Evolutionary conservation across 2,888 invertebrate species (phyloP), one percentile per base, ranked within the genome.

Genomic region (Chydorus sphaericus): DNA sequence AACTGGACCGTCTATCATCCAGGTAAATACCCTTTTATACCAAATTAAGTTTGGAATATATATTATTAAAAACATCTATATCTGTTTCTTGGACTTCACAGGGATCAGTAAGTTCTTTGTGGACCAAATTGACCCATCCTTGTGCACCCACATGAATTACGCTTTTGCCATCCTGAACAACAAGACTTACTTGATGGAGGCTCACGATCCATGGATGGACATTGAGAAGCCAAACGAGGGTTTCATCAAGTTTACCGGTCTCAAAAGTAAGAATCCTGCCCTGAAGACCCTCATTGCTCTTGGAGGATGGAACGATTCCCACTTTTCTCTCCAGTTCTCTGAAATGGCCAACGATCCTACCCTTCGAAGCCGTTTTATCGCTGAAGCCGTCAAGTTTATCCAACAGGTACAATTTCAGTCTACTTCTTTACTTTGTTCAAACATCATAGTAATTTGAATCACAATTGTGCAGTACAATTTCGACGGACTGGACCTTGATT

Each of bases 71-170:
- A n/a, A n/a, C n/a, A n/a, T n/a, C n/a, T n/a, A n/a, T n/a, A n/a
- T n/a, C n/a, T n/a, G n/a, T n/a, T n/a, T n/a, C n/a, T 11, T 10
- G 16, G n/a, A 18, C 39, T n/a, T 39, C 14, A 14, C 23, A 0
- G 78, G 76, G 0, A 65, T 70, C 50, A 86, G 85, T 1, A 75
- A 79, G 65, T 85, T 80, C 62, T 73, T 77, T 7, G 77, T 84
- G 0, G 72, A 75, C 8, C 63, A 82, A 58, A 80, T 87, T 37
- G 77, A 85, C 62, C 75, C 83, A 0, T 68, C 67, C 8, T 69
- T 83, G 0, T 88, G 87, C 66, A 85, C 86, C 0, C 86, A 88
- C 65, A 56, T 83, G 48, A 75, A 85, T 14, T 89, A 86, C 65
- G 70, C 80, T 0, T 89, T 89, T 65, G 75, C 79, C 26, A 86